Conservation (phyloP, 2,888 invertebrate species). For the Caenorhabditis wallacei region DNA sequence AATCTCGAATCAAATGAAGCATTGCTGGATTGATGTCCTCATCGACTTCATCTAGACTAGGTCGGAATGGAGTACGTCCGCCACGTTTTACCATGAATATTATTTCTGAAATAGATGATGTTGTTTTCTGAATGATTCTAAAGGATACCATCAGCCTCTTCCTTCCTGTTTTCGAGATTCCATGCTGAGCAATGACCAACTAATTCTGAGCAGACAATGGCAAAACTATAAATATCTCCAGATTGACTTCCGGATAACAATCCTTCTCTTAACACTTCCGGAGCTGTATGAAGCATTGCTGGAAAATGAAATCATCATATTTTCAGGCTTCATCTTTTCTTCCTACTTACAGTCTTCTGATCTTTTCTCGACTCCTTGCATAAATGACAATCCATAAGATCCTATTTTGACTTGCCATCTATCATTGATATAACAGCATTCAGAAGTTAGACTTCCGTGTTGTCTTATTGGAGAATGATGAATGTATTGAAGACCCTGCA, state of each 20-base stretch:
- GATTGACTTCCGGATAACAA: slow-evolving; percentile 64
- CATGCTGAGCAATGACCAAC: slow-evolving; percentile 69
- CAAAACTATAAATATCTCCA: slow-evolving; percentile 69
- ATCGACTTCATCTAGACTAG: slow-evolving; percentile 67
- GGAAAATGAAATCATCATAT: neutral
- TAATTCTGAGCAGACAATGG: slow-evolving; percentile 73
- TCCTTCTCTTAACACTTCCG: slow-evolving; percentile 74
- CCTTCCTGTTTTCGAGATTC: slow-evolving; percentile 76
- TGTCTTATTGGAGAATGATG: slow-evolving; percentile 66
- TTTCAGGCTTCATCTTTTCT: neutral
- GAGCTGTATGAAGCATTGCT: slow-evolving; percentile 78
- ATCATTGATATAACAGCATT: slow-evolving; percentile 74
- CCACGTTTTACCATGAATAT: slow-evolving; percentile 79
- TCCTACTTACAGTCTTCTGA: slow-evolving; percentile 56
- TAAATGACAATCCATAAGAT: slow-evolving; percentile 70
- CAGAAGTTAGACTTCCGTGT: slow-evolving; percentile 70
- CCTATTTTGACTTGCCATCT: slow-evolving; percentile 79
- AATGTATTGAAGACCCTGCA: slow-evolving; percentile 71
- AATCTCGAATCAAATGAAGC: slow-evolving; percentile 80
- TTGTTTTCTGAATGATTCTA: neutral
- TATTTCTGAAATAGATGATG: slow-evolving; percentile 67
- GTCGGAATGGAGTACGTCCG: slow-evolving; percentile 70
- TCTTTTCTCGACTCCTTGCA: slow-evolving; percentile 67
- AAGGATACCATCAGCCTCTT: slow-evolving; percentile 68
- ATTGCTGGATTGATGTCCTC: slow-evolving; percentile 77